Evolutionary conservation across 1,140 invertebrate genomes (phyloP).

Genomic region (Campoletis sonorensis): DNA sequence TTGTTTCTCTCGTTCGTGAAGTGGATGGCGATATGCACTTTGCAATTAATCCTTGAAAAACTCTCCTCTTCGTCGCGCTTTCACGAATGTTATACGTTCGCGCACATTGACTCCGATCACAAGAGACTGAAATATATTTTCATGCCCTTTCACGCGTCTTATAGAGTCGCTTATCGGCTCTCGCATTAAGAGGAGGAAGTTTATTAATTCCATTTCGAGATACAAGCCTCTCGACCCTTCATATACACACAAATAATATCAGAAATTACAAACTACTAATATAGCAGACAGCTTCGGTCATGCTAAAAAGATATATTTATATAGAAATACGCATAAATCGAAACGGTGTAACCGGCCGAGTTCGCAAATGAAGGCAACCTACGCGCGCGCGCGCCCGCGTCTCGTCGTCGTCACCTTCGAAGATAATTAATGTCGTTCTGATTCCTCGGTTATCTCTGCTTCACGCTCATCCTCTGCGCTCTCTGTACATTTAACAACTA

Average conservation of each 20-base stretch:
- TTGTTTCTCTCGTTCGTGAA: no score
- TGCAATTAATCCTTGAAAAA: background rate
- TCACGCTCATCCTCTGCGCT: conserved; percentile 28
- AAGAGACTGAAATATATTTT: conserved; percentile 35
- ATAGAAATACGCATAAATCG: background rate
- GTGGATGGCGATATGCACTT: no score
- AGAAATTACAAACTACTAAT: background rate
- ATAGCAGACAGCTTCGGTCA: no score
- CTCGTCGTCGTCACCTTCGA: conserved; percentile 51
- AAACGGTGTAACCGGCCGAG: background rate
- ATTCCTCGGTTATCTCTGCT: conserved; percentile 40
- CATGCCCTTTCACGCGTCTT: background rate
- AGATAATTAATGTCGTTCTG: conserved; percentile 53
- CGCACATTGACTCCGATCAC: conserved; percentile 9
- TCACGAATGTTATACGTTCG: background rate
- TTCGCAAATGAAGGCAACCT: conserved; percentile 41
- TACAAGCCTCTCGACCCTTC: conserved; percentile 6
- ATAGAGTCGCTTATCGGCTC: conserved; percentile 38
- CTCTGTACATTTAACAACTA: background rate
- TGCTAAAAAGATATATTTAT: no score
- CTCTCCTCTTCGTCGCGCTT: background rate
- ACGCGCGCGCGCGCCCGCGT: conserved; percentile 41
- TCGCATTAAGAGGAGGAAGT: conserved; percentile 49
- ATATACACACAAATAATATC: background rate
- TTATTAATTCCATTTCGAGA: conserved; percentile 50